Evolutionary conservation across 2,888 invertebrate genomes (phyloP).

Genomic region (Thymelicus sylvestris): DNA sequence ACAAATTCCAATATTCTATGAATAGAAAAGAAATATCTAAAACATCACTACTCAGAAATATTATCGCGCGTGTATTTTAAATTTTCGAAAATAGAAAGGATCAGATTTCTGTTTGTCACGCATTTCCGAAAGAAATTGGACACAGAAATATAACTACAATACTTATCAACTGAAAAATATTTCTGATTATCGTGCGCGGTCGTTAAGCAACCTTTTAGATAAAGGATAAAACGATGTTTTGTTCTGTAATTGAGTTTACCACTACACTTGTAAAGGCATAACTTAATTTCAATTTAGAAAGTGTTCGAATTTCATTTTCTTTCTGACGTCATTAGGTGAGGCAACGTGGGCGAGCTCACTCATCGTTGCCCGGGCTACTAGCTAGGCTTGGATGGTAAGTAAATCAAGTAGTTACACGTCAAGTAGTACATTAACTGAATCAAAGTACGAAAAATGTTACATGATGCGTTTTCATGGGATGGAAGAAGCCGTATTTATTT

Average conservation of each 20-base stretch:
- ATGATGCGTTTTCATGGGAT: neutral
- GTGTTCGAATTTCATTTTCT: constrained; percentile 19
- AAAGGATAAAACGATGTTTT: neutral
- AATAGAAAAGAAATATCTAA: too few relatives aligned
- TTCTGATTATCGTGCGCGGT: neutral
- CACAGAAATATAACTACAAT: constrained; percentile 18
- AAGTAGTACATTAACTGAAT: neutral
- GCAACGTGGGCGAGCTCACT: neutral
- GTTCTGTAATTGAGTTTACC: neutral
- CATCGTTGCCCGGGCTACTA: neutral
- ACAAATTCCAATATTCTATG: too few relatives aligned
- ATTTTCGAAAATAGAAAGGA: constrained; percentile 17
- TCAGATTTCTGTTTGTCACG: constrained; percentile 30
- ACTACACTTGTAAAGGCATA: neutral
- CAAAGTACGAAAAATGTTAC: neutral
- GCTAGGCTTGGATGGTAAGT: too few relatives aligned
- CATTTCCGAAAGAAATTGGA: constrained; percentile 25
- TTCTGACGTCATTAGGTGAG: constrained; percentile 17
- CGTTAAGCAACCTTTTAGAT: neutral
- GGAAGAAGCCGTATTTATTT: too few relatives aligned
- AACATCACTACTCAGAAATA: constrained; percentile 15
- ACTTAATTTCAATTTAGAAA: neutral
- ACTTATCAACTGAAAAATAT: neutral
- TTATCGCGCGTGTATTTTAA: constrained; percentile 19
- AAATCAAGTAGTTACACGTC: too few relatives aligned